Conservation (phyloP, 2,113 vertebrate species). For the Steatornis caripensis region DNA sequence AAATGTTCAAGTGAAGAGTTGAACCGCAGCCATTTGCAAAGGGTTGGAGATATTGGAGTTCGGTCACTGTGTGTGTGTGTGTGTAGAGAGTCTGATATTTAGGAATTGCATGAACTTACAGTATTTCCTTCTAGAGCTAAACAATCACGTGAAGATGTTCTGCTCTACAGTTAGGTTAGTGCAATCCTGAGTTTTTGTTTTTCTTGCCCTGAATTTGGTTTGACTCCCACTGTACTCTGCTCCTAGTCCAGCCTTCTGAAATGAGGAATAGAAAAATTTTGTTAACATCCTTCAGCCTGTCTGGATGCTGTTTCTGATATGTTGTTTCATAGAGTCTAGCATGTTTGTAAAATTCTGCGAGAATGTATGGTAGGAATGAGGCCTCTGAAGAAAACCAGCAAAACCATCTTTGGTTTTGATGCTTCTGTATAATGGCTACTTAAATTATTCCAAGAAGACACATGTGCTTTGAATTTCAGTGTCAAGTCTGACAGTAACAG, state of each 20-base stretch:
- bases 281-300: not conserved
- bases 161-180: not conserved
- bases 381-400: not conserved
- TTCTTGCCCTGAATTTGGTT: not conserved
- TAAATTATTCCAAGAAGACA: not conserved
- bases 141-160: not conserved
- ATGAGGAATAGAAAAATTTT: not conserved
- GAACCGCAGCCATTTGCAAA: slow-evolving; percentile 18
- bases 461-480: not conserved
- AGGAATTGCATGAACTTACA: not conserved
- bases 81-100: not conserved
- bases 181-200: not conserved
- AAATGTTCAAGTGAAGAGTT: slow-evolving; percentile 33
- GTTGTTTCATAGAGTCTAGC: not conserved
- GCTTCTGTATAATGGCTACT: not conserved
- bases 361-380: not conserved
- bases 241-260: not conserved
- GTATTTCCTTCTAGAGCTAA: not conserved
- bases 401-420: not conserved
- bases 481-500: not conserved
- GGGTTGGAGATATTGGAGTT: not conserved
- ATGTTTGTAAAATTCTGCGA: not conserved
- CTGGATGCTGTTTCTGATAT: not conserved
- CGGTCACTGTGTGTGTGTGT: not conserved
- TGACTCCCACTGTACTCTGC: not conserved